Evolutionary conservation across 2,113 vertebrate species (phyloP), one percentile per base, ranked within the genome.

Genomic region (Sceloporus undulatus): DNA sequence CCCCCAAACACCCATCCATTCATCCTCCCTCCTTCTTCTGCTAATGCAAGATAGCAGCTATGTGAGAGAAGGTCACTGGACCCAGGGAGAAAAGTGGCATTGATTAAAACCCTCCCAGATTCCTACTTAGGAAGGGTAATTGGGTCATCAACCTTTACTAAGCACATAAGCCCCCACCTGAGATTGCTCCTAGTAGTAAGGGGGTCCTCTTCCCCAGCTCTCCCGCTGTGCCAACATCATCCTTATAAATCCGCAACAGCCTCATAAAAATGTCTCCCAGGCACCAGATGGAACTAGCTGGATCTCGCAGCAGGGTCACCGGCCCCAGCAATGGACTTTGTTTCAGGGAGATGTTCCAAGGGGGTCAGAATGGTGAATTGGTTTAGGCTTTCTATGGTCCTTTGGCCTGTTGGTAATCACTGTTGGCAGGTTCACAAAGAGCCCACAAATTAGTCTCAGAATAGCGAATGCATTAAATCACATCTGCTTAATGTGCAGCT

Each of bases 71-170:
- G 25, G 84, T 84, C 40, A 21, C 68, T 23, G 29, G 62, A 40
- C 25, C 19, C n/a, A 34, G 76, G 21, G n/a, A 21, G 76, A 27
- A 68, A 86, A n/a, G 59, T n/a, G 77, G 62, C 62, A 34, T 34
- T 79, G 76, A 86, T 79, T 52, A 86, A 86, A 48, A 54, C 10
- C 74, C 62, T 79, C 65, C 84, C 77, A 8, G 27, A 25, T 42
- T 23, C 8, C 48, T 25, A 38, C 62, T 70, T 70, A 54, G 62
- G 75, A 79, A 79, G 27, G 85, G 40, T 66, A 78, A 68, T 54
- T 86, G 85, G 75, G 62, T 86, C 42, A 86, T 68, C 59, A n/a
- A 86, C 42, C 85, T 21, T 75, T 48, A 48, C 48, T 18, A 27
- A 16, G 27, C 42, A 29, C 2, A 5, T 2, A 21, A 65, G 48